Evolutionary conservation across 2,888 invertebrate genomes (phyloP).

Genomic region (Hirtodrosophila cameraria): DNA sequence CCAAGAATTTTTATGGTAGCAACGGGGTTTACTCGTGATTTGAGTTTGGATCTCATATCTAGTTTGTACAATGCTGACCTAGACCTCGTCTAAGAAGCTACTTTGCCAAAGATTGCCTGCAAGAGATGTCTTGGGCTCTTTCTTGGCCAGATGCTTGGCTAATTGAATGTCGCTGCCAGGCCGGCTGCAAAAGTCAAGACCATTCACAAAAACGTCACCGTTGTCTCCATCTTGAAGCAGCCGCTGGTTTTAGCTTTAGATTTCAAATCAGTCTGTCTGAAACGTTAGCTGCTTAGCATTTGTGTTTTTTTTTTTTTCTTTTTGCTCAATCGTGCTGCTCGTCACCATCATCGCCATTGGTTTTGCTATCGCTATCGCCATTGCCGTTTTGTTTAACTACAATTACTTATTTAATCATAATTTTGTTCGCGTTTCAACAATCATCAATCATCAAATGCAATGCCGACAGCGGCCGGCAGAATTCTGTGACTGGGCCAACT

Average conservation of each 20-base stretch:
- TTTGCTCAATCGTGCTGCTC: constrained; percentile 57
- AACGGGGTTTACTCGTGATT: too few relatives aligned
- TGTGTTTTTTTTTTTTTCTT: too few relatives aligned
- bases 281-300: constrained; percentile 51
- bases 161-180: constrained; percentile 37
- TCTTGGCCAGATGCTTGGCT: constrained; percentile 28
- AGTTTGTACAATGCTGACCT: constrained; percentile 32
- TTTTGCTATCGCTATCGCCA: constrained; percentile 21
- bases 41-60: too few relatives aligned
- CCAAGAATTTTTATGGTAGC: too few relatives aligned
- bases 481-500: constrained; percentile 77
- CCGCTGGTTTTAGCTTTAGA: constrained; percentile 46
- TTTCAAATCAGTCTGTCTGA: constrained; percentile 27
- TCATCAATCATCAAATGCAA: constrained; percentile 83
- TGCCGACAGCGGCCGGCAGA: constrained; percentile 71
- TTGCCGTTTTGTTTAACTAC: constrained; percentile 74
- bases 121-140: constrained; percentile 4
- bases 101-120: neutral
- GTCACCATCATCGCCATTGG: constrained; percentile 20
- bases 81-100: constrained; percentile 46
- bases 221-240: constrained; percentile 10
- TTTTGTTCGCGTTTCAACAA: constrained; percentile 81
- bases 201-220: constrained; percentile 23
- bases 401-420: constrained; percentile 82
- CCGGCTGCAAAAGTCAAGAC: constrained; percentile 40